Conservation (phyloP, 2,797 vertebrate species). For the Otolemur crassicaudatus region DNA sequence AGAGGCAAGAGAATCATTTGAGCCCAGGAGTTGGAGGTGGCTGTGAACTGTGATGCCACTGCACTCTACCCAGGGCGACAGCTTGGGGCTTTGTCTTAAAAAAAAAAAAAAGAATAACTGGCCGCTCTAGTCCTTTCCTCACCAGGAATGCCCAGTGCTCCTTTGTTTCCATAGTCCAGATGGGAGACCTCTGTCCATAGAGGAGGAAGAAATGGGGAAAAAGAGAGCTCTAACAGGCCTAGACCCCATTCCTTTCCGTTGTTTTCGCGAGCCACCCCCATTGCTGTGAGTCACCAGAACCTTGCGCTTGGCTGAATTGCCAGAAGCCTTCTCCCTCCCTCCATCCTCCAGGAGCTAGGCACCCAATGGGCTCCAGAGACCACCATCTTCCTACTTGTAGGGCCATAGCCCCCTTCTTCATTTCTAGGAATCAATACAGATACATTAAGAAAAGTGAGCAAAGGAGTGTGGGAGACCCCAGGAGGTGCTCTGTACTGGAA, state of each 20-base stretch:
- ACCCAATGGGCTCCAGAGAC: neutral
- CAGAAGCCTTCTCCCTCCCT: slow-evolving; percentile 7
- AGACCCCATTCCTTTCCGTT: neutral
- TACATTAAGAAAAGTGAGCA: neutral
- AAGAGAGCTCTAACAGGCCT: slow-evolving; percentile 39
- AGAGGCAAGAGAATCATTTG: no score
- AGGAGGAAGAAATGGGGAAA: neutral
- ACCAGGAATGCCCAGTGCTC: neutral
- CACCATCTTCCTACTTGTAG: neutral
- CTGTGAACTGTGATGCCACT: no score
- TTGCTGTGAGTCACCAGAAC: slow-evolving; percentile 66
- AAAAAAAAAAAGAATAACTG: neutral
- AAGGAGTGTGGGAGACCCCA: slow-evolving; percentile 31
- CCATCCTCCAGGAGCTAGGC: neutral
- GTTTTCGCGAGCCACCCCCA: slow-evolving; percentile 51
- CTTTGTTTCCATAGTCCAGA: neutral
- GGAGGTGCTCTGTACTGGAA: slow-evolving; percentile 31
- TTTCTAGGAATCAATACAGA: slow-evolving; percentile 42
- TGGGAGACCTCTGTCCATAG: slow-evolving; percentile 19
- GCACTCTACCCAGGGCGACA: no score
- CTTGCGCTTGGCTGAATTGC: slow-evolving; percentile 42
- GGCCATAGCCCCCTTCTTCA: neutral
- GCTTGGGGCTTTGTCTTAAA: no score
- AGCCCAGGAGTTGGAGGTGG: no score
- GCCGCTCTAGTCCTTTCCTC: neutral